A percentile compares a stretch with the other conserved stretches of the same genome.
phyloP scores from a whole-genome alignment of 2,797 vertebrate species.

The Pipistrellus pygmaeus region DNA sequence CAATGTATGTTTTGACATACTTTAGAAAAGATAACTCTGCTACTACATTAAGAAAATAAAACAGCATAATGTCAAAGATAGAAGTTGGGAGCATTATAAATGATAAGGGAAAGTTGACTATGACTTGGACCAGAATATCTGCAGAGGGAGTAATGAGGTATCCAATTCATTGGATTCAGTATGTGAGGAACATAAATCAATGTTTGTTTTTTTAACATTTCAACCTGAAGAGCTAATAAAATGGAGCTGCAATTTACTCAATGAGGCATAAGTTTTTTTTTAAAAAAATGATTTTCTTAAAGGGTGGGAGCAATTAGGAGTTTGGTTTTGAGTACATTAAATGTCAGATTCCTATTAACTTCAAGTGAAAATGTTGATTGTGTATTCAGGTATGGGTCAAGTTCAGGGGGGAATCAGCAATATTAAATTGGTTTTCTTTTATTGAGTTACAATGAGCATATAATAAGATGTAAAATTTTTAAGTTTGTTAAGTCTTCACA shows the following conservation, averaged over 20 bases:
- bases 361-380: slow-evolving; percentile 6
- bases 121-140: not conserved
- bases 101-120: not conserved
- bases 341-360: not conserved
- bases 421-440: not conserved
- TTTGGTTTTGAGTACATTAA: not conserved
- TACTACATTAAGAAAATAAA: not conserved
- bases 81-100: not conserved
- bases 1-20: not conserved
- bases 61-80: not conserved
- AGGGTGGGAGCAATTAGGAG: not conserved
- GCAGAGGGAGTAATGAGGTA: not conserved
- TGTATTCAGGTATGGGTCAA: not conserved
- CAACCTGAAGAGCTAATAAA: not conserved
- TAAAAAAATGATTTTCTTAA: not conserved
- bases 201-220: not conserved
- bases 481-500: not conserved
- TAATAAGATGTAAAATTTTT: not conserved
- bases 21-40: not conserved
- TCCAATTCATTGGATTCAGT: not conserved
- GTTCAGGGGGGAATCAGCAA: not conserved
- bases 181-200: not conserved
- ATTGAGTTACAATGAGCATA: not conserved
- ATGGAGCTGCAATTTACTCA: not conserved
- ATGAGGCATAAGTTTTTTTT: not conserved